Evolutionary conservation across 2,888 invertebrate genomes (phyloP).

Genomic region (Platerodrilus igneus): DNA sequence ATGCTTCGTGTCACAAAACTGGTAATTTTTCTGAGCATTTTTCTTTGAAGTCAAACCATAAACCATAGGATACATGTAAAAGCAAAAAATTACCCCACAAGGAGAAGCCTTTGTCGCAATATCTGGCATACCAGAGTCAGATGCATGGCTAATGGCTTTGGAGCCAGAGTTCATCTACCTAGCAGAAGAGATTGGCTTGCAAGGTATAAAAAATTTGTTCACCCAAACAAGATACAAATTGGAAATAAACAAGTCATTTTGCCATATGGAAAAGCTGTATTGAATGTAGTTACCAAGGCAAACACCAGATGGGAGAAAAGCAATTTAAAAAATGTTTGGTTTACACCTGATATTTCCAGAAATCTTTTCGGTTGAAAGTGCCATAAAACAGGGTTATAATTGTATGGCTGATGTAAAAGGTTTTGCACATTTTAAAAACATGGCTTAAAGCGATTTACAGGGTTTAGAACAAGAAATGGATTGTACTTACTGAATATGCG

Average conservation of each 20-base stretch:
- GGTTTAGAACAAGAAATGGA: too few species aligned
- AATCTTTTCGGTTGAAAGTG: slow-evolving; percentile 11
- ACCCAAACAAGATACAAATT: slow-evolving; percentile 3
- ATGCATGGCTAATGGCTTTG: slow-evolving; percentile 10
- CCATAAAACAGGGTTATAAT: too few species aligned
- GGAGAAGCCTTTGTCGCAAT: slow-evolving; percentile 4
- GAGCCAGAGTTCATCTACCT: slow-evolving; percentile 12
- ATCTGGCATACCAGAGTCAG: background rate
- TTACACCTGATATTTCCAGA: slow-evolving; percentile 10
- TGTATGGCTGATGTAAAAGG: too few species aligned
- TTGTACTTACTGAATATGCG: too few species aligned
- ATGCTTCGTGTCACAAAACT: too few species aligned
- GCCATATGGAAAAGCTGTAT: slow-evolving; percentile 7
- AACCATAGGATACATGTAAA: too few species aligned
- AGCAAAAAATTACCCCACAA: too few species aligned
- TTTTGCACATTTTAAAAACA: too few species aligned
- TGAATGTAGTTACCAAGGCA: slow-evolving; percentile 8
- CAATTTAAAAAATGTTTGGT: slow-evolving; percentile 12
- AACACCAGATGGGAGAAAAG: slow-evolving; percentile 2
- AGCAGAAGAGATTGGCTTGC: slow-evolving; percentile 2
- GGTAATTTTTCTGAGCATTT: too few species aligned
- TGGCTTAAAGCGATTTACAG: too few species aligned
- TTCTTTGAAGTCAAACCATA: too few species aligned
- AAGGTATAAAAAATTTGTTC: slow-evolving; percentile 8
- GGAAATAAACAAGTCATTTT: slow-evolving; percentile 9